Percentiles rank a stretch among this genome's conserved stretches.
phyloP scores from a whole-genome alignment of 2,797 vertebrate genomes.

The Hyperoplus immaculatus region DNA sequence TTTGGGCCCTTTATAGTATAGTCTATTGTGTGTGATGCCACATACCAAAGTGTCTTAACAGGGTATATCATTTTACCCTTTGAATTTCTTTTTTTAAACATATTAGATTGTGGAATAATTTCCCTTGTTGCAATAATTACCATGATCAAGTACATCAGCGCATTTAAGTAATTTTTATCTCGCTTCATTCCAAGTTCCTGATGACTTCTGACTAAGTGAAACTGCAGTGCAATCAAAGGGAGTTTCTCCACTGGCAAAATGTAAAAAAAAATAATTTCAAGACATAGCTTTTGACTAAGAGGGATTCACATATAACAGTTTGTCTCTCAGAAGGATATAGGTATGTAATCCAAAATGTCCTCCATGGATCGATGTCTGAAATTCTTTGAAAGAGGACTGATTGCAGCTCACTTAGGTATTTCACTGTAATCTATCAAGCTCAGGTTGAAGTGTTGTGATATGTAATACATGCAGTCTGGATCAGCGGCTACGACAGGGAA shows the following conservation, averaged over 20 bases:
- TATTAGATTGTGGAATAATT: background rate
- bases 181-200: background rate
- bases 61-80: background rate
- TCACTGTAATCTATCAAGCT: slow-evolving; percentile 40
- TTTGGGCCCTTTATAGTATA: slow-evolving; percentile 3
- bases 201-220: background rate
- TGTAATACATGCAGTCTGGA: slow-evolving; percentile 11
- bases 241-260: background rate
- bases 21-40: slow-evolving; percentile 42
- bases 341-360: slow-evolving; percentile 35
- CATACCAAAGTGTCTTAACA: background rate
- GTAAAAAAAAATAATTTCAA: background rate
- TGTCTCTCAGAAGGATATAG: slow-evolving; percentile 32
- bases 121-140: background rate
- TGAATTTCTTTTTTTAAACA: background rate
- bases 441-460: slow-evolving; percentile 29
- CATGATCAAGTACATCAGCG: background rate
- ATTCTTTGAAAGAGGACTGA: slow-evolving; percentile 20
- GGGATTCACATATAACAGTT: slow-evolving; percentile 17
- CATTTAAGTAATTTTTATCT: background rate
- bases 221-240: background rate
- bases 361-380: slow-evolving; percentile 4
- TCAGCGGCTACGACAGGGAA: slow-evolving; percentile 27
- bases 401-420: slow-evolving; percentile 21
- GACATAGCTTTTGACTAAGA: slow-evolving; percentile 38